Base-by-base conservation (phyloP, 2,113 vertebrate species). In the Chaetodon auriga region DNA sequence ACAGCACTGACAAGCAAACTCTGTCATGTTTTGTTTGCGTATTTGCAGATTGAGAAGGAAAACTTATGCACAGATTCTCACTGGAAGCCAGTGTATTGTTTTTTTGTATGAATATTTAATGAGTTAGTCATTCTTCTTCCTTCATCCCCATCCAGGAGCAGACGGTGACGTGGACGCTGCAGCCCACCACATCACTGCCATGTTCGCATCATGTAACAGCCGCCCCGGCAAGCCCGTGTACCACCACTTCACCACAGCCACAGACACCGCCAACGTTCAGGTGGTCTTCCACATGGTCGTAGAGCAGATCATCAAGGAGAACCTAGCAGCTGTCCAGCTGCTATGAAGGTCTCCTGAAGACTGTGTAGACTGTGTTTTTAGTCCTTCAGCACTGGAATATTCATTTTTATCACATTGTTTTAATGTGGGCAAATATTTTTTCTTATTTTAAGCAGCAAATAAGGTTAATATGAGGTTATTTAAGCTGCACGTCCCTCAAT, bases 161-260 rank as follows among this genome's bases (percentile, higher is more conserved):
- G 93, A 95, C 75, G 48, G 65, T 21, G 93, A 96, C 1, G 94
- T 95, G 75, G 92, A 93, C 2, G 78, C 93, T 38, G 95, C 94
- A 7, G 95, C 95, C 6, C 89, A 75, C 14, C 85, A 92, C 88
- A 86, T 96, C 53, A 82, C 94, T 2, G 46, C 81, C 54, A 83
- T 94, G 93, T 95, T 96, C 45, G 85, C 90, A 18, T 75, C 79
- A 0, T 86, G 88, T 16, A 90, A 83, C 84, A 3, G 51, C 54
- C 60, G 38, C 3, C 74, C 72, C 3, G 71, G 66, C 78, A 89
- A 89, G 45, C 86, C 85, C 0, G 72, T 95, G 63, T 95, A 93
- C 81, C 92, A 95, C 82, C 94, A 96, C 92, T 95, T 91, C 89
- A 95, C 95, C 85, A 95, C 91, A 0, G 95, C 95, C 53, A 95